Evolutionary conservation across 1,140 invertebrate genomes (phyloP).

Genomic region (Chlorops oryzae): DNA sequence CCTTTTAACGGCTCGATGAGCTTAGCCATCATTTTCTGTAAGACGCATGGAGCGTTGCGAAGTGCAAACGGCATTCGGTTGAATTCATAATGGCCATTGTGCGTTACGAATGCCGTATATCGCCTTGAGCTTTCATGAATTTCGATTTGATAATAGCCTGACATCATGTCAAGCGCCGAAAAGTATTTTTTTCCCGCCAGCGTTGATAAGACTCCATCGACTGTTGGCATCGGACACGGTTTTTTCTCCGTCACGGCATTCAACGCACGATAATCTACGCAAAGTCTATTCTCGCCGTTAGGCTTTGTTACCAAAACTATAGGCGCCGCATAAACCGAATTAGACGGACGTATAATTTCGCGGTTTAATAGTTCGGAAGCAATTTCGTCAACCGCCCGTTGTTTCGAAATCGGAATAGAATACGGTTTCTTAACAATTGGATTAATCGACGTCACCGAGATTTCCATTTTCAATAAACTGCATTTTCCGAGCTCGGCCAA

Average conservation of each 20-base stretch:
- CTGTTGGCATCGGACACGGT: conserved; percentile 19
- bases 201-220: no score
- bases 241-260: conserved; percentile 36
- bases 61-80: conserved; percentile 30
- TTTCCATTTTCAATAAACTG: no score
- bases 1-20: conserved; percentile 13
- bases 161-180: conserved; percentile 46
- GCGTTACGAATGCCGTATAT: conserved; percentile 49
- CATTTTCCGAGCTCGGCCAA: no score
- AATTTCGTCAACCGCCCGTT: no score
- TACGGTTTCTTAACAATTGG: no score
- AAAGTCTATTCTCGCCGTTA: conserved; percentile 19
- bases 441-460: no score
- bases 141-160: conserved; percentile 51
- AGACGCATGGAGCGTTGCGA: conserved; percentile 28
- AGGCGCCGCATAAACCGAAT: conserved; percentile 30
- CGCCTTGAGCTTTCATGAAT: conserved; percentile 32
- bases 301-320: conserved; percentile 31
- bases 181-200: no score
- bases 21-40: conserved; percentile 34
- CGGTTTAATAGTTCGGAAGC: no score
- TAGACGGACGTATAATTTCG: no score
- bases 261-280: conserved; percentile 34
- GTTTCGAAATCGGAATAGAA: no score
- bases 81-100: no score